These are phyloP conservation scores for Alexandromys fortis DNA, from an alignment of 2,113 vertebrate species.

Conservation along the genomic window DNA sequence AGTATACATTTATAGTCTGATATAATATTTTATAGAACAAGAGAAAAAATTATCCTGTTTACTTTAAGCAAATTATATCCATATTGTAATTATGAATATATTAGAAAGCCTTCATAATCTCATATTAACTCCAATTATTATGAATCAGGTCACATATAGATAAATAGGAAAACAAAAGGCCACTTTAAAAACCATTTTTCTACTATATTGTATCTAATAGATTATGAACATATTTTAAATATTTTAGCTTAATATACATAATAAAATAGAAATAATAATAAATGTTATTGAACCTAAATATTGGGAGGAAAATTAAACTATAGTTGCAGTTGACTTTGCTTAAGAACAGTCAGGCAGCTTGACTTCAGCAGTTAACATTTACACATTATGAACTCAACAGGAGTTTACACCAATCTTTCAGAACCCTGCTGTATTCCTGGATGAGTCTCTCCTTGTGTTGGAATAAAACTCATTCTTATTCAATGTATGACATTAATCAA, in stretches of 20 bases:
- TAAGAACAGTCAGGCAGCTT: conserved; percentile 14
- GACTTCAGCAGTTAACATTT: conserved; percentile 28
- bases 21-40: background rate
- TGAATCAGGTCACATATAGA: background rate
- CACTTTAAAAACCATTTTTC: background rate
- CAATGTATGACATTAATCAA: conserved; percentile 69
- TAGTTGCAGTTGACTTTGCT: conserved; percentile 44
- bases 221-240: background rate
- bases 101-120: background rate
- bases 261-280: background rate
- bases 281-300: background rate
- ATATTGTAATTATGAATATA: background rate
- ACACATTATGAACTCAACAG: conserved; percentile 49
- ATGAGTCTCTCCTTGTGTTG: background rate
- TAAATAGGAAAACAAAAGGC: background rate
- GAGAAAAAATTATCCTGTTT: background rate
- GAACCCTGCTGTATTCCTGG: conserved; percentile 58
- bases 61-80: background rate
- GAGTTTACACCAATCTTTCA: conserved; percentile 59
- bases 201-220: background rate
- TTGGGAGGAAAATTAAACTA: background rate
- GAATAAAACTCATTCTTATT: conserved; percentile 21
- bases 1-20: background rate
- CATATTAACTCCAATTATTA: background rate
- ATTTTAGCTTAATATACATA: background rate